Evolutionary conservation across 1,140 invertebrate species (phyloP).

Genomic region (Galleria mellonella): DNA sequence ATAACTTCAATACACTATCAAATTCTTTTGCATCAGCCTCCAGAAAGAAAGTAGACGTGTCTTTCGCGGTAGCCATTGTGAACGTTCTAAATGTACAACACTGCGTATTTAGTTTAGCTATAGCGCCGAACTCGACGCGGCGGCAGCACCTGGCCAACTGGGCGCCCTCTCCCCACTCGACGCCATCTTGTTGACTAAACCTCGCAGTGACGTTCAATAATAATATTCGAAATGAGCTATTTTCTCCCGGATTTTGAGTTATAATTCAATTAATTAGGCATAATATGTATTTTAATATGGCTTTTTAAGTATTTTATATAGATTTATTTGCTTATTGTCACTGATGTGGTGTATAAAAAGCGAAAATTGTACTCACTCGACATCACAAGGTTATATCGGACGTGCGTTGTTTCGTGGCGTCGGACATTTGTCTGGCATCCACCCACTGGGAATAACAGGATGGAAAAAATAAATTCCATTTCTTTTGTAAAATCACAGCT

Average conservation of each 20-base stretch:
- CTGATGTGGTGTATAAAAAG: conserved; percentile 9
- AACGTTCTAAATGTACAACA: conserved; percentile 76
- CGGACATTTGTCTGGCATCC: conserved; percentile 61
- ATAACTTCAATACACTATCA: conserved; percentile 90
- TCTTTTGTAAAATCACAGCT: conserved; percentile 33
- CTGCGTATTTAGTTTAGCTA: conserved; percentile 73
- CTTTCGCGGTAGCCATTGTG: conserved; percentile 89
- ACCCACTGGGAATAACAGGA: conserved; percentile 50
- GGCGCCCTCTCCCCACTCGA: conserved; percentile 70
- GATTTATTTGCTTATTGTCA: conserved; percentile 3
- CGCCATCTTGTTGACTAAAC: conserved; percentile 66
- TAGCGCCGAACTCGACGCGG: conserved; percentile 73
- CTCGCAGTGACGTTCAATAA: conserved; percentile 69
- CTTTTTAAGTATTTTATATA: not conserved
- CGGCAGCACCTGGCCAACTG: conserved; percentile 74
- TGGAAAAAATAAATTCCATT: conserved; percentile 52
- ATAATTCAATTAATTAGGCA: too few species aligned
- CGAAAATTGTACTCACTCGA: conserved; percentile 64
- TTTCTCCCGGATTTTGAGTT: conserved; percentile 11
- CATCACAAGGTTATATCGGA: conserved; percentile 67
- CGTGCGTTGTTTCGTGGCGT: conserved; percentile 53
- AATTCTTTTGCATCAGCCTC: conserved; percentile 90
- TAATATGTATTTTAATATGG: too few species aligned
- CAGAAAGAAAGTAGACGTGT: conserved; percentile 92
- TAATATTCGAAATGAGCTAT: conserved; percentile 50